Conservation (phyloP, 2,113 vertebrate species). For the Oophaga pumilio region DNA sequence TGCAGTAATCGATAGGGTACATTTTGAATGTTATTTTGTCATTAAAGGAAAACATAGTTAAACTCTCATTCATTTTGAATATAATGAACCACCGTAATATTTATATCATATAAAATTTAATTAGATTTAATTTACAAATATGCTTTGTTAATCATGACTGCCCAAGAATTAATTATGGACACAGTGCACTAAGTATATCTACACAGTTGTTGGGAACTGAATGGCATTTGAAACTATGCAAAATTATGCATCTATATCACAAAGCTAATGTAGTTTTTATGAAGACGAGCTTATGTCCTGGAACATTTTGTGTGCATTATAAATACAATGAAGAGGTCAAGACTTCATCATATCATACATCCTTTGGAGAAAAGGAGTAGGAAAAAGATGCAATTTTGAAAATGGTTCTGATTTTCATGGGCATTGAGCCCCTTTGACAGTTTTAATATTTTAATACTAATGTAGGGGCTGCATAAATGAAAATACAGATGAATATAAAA, state of each 20-base stretch:
- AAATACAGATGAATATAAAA: too few relatives aligned
- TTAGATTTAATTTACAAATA: slow-evolving; percentile 33
- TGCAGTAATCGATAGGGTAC: neutral
- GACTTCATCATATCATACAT: slow-evolving; percentile 2
- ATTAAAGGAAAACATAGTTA: neutral
- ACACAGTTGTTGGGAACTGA: neutral
- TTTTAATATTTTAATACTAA: neutral
- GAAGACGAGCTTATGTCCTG: neutral
- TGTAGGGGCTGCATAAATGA: too few relatives aligned
- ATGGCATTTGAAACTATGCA: neutral
- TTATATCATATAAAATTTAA: slow-evolving; percentile 6
- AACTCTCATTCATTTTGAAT: neutral
- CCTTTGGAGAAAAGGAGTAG: neutral
- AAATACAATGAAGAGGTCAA: slow-evolving; percentile 5
- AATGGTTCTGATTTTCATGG: neutral
- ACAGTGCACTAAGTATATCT: neutral
- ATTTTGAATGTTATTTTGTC: neutral
- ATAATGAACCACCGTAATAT: neutral
- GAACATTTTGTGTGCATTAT: neutral
- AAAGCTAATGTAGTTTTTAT: neutral
- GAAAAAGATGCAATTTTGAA: neutral
- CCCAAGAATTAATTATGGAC: neutral
- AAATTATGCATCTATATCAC: slow-evolving; percentile 21
- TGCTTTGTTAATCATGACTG: slow-evolving; percentile 35
- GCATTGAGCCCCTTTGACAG: too few relatives aligned